Conservation (phyloP, 2,797 vertebrate species). For the Presbytis comata region DNA sequence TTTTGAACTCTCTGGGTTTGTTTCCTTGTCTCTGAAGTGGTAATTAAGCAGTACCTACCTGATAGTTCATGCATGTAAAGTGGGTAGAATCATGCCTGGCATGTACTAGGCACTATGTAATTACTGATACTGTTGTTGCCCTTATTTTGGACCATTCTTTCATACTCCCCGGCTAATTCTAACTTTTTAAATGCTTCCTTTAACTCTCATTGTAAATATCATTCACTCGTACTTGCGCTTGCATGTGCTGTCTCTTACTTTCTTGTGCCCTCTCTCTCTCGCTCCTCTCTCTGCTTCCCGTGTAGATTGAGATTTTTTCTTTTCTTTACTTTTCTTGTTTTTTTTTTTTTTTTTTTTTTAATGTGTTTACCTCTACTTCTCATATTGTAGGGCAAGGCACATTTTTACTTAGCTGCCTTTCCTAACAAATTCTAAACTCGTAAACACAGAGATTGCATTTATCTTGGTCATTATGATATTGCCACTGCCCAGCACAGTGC, state of each 20-base stretch:
- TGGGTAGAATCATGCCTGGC: background rate
- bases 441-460: background rate
- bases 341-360: background rate
- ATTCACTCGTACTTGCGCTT: background rate
- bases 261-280: too few relatives aligned
- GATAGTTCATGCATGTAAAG: background rate
- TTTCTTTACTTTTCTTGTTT: background rate
- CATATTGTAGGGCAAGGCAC: background rate
- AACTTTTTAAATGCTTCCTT: background rate
- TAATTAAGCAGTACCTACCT: background rate
- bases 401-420: background rate
- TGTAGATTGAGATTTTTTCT: background rate
- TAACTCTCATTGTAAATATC: background rate
- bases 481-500: background rate
- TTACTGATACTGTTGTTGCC: background rate
- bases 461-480: background rate
- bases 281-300: background rate
- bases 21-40: background rate
- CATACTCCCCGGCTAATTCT: background rate
- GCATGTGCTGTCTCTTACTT: too few relatives aligned
- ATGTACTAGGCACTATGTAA: background rate
- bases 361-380: background rate
- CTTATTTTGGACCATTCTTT: background rate
- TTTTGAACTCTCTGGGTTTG: background rate
- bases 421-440: background rate